These are phyloP conservation scores for Polyommatus icarus DNA, from an alignment of 2,888 invertebrate genomes.

Conservation along the genomic window DNA sequence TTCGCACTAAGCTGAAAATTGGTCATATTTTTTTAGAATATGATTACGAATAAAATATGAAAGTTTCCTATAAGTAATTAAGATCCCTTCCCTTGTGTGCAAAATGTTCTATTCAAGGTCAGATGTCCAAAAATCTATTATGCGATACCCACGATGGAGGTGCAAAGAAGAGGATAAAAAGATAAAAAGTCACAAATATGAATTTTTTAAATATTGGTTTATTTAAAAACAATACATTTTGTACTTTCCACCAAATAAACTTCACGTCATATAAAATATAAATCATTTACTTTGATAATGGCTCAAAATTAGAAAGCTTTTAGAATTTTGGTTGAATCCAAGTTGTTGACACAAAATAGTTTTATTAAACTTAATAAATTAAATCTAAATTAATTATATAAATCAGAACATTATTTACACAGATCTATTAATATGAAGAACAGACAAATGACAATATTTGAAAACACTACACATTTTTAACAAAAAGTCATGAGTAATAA, in stretches of 20 bases:
- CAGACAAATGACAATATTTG: background rate
- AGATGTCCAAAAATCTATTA: too few relatives aligned
- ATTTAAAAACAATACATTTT: slow-evolving; percentile 10
- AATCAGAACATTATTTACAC: slow-evolving; percentile 17
- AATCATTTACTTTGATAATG: background rate
- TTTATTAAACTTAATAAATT: background rate
- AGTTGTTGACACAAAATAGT: background rate
- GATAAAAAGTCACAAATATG: too few relatives aligned
- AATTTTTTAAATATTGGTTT: background rate
- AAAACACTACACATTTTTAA: background rate
- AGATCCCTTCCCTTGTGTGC: too few relatives aligned
- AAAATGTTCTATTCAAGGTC: too few relatives aligned
- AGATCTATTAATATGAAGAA: background rate
- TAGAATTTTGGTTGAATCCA: background rate
- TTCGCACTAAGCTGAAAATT: too few relatives aligned
- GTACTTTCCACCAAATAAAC: background rate
- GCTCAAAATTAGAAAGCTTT: background rate
- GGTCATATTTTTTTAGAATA: too few relatives aligned
- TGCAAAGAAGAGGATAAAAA: too few relatives aligned
- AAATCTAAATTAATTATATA: slow-evolving; percentile 1
- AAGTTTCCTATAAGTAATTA: too few relatives aligned
- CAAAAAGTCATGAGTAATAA: background rate
- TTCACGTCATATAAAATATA: background rate
- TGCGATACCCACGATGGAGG: too few relatives aligned
- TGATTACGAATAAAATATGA: too few relatives aligned